Base-by-base conservation (phyloP, 2,113 vertebrate species). In the Apistogramma diplotaenia region DNA sequence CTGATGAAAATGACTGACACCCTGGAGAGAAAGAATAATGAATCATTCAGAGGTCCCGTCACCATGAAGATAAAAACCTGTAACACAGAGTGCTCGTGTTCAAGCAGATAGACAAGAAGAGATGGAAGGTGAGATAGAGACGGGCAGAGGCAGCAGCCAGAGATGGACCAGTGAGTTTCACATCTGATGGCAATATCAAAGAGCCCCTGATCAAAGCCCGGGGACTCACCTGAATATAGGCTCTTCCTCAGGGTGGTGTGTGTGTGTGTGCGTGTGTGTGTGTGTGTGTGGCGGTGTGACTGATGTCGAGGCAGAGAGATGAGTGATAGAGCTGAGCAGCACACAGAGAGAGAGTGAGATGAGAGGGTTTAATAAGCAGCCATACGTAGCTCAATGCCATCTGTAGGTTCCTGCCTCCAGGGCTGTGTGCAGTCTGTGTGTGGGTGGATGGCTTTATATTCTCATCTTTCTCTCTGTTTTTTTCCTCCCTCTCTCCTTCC, bases 321-420 rank as follows among this genome's bases (percentile, higher is more conserved):
- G 92, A 93, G 87, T 93, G 91, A 94, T 94, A 89, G 90, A 87
- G 89, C 90, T 79, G 89, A 87, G 91, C 90, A 78, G 88, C 84
- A 82, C 89, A 85, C 53, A 83, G 51, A 81, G 37, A 87, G 80
- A 25, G 61, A 65, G 60, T 74, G 87, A 90, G 92, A 94, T 92
- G 87, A 93, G 91, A 89, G 86, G 90, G 75, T 92, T 93, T 94
- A 93, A 93, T 94, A 93, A 93, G 93, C 92, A 93, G 86, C 92
- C 92, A 94, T 93, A 93, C 89, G 87, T 93, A 93, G 92, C 93
- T 93, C 87, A 81, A 80, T 93, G 90, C 93, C 92, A 94, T 94
- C 93, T 94, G 93, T 94, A 94, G 87, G 89, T 90, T 93, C 89
- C 87, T 93, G 89, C 93, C 93, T 93, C 77, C 91, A 77, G 92